Percentiles rank a stretch among this genome's conserved stretches.
phyloP scores from a whole-genome alignment of 2,888 invertebrate species.

The Punctoribates punctum region DNA sequence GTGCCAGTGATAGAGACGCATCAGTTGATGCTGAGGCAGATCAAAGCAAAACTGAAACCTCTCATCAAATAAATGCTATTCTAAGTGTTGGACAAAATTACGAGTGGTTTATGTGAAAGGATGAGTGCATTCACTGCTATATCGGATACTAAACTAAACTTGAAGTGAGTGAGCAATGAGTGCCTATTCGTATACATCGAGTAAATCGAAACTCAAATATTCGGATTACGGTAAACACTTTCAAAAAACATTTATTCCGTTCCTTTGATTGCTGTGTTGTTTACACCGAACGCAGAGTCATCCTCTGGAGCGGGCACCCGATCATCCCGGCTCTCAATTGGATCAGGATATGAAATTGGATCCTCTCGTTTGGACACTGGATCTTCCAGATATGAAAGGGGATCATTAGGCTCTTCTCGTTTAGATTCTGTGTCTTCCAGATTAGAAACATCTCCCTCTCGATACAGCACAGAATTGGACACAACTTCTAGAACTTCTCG shows the following conservation, averaged over 20 bases:
- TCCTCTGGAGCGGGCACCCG: conserved; percentile 5
- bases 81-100: background rate
- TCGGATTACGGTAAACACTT: background rate
- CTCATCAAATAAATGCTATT: conserved; percentile 43
- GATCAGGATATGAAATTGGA: background rate
- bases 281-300: background rate
- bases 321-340: background rate
- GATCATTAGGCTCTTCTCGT: background rate
- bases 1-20: conserved; percentile 38
- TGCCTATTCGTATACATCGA: background rate
- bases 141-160: background rate
- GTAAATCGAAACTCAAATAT: background rate
- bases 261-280: background rate
- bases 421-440: background rate
- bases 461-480: background rate
- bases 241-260: background rate
- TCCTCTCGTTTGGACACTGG: background rate
- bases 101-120: background rate
- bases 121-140: conserved; percentile 1
- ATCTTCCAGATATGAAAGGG: background rate
- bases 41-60: conserved; percentile 45
- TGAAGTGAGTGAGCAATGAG: background rate
- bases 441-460: conserved; percentile 10
- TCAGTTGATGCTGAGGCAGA: conserved; percentile 47
- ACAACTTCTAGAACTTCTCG: background rate